Percentiles rank a stretch among this genome's conserved stretches.
Evolutionary conservation across 1,140 invertebrate species (phyloP).

Genomic region (Chymomyza costata): DNA sequence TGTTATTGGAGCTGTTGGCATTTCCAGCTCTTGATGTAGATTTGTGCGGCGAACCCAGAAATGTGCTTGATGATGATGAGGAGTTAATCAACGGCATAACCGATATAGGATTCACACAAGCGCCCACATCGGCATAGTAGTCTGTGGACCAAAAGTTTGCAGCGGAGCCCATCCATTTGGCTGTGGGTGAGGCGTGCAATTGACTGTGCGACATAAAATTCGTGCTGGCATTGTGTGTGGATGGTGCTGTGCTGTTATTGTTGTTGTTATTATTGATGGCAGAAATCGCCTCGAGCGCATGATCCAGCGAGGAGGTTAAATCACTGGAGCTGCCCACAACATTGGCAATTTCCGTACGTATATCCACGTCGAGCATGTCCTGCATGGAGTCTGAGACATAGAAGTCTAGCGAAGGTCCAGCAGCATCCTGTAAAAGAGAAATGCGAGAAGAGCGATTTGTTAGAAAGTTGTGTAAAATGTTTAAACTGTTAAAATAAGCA

Average conservation of each 20-base stretch:
- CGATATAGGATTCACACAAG: constrained; percentile 87
- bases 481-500: too few relatives aligned
- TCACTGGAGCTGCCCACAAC: constrained; percentile 82
- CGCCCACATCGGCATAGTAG: constrained; percentile 83
- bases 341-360: constrained; percentile 87
- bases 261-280: constrained; percentile 45
- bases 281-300: constrained; percentile 59
- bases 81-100: constrained; percentile 78
- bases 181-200: constrained; percentile 59
- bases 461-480: too few relatives aligned
- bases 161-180: constrained; percentile 76
- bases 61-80: constrained; percentile 23
- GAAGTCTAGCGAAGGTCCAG: constrained; percentile 78
- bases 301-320: constrained; percentile 75
- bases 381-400: constrained; percentile 83
- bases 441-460: too few relatives aligned
- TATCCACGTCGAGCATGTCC: constrained; percentile 88
- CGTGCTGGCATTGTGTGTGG: constrained; percentile 41
- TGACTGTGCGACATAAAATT: constrained; percentile 43
- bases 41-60: constrained; percentile 46
- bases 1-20: constrained; percentile 37
- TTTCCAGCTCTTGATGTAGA: too few relatives aligned
- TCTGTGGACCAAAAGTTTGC: constrained; percentile 83
- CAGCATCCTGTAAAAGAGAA: constrained; percentile 76
- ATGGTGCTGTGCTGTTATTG: constrained; percentile 22